Conservation (phyloP, 2,113 vertebrate species). For the Ptilorrhoa leucosticta region DNA sequence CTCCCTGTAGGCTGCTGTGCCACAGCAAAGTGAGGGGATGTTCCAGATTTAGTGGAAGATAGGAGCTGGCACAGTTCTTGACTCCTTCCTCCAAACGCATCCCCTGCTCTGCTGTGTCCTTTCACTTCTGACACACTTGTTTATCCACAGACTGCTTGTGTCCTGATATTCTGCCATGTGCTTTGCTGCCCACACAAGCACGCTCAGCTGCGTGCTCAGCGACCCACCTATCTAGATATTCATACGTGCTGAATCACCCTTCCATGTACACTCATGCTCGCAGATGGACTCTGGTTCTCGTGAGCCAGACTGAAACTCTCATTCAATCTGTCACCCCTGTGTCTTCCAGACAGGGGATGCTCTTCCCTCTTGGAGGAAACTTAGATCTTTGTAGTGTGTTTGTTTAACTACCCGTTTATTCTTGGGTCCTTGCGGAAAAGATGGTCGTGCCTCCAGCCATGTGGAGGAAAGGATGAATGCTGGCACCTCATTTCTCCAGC, state of each 20-base stretch:
- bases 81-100: not conserved
- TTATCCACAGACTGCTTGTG: not conserved
- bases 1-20: not conserved
- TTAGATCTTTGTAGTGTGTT: not conserved
- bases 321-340: not conserved
- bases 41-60: not conserved
- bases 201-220: constrained; percentile 7
- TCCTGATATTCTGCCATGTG: constrained; percentile 15
- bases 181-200: constrained; percentile 29
- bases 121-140: constrained; percentile 26
- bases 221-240: constrained; percentile 28
- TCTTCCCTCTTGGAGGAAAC: not conserved
- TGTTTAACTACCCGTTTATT: not conserved
- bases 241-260: constrained; percentile 21
- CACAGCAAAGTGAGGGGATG: not conserved
- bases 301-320: not conserved
- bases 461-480: not conserved
- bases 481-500: not conserved
- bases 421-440: not conserved
- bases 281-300: not conserved
- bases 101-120: not conserved
- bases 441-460: not conserved
- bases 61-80: not conserved
- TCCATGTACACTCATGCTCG: not conserved
- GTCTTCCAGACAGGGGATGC: not conserved